Base-by-base conservation (phyloP, 2,888 invertebrate species). In the Campaea margaritaria region DNA sequence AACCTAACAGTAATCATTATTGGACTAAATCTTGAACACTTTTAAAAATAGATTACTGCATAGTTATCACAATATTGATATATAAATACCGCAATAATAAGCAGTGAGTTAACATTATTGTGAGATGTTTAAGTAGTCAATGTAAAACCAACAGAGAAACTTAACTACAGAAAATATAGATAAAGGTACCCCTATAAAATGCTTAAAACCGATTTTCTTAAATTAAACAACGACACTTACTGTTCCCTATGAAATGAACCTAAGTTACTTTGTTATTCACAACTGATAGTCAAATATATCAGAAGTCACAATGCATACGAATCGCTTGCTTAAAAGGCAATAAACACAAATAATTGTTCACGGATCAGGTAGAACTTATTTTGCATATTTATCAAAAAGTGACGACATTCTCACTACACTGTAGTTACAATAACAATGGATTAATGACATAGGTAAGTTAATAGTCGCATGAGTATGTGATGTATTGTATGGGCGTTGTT, bases 331-430 rank as follows among this genome's bases (percentile, higher is more conserved):
- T 48, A 31, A 38, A 14, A 13, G 8, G 27, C 27, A 51, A 53
- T 51, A 47, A 47, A 57, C 45, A 31, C 21, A 46, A 15, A 50
- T 45, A 46, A 46, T 34, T 50, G 38, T 38, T n/a, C 31, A 13
- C 31, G 21, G 45, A 51, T 57, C 48, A 48, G 9, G 10, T 27
- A 21, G 13, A 31, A 15, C 7, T 27, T 42, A 52, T 53, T 64
- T 56, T 41, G 54, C 53, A 62, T 49, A 52, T 47, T 21, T 43
- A 43, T 48, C 45, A 39, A 42, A 49, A 54, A 50, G 55, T 69
- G 64, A 67, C 64, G 60, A 62, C 56, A 67, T 54, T 36, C 50
- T 65, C 59, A 60, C 59, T 64, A 62, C 52, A 48, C 43, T 39
- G 46, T 50, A 38, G 39, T 64, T 59, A 57, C 38, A 59, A 65